Evolutionary conservation across 2,888 invertebrate species (phyloP).

Genomic region (Chymomyza caudatula): DNA sequence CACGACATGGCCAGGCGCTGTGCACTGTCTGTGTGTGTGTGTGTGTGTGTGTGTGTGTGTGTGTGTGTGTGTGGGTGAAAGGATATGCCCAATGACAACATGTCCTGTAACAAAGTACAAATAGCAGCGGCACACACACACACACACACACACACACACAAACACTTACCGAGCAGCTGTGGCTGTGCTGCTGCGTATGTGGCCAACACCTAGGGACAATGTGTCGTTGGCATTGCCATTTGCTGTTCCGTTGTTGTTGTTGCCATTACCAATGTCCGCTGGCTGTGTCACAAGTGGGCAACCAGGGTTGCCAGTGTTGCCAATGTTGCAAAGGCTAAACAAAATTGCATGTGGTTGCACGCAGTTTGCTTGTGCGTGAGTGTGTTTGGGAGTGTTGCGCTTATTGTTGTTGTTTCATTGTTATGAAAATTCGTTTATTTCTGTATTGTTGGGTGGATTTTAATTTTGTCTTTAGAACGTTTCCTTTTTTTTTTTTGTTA

Average conservation of each 20-base stretch:
- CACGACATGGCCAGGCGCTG: not conserved
- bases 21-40: not conserved
- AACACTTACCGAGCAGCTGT: not conserved
- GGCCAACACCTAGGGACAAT: slow-evolving; percentile 47
- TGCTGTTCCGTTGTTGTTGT: not conserved
- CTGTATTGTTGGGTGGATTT: slow-evolving; percentile 46
- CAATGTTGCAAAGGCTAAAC: slow-evolving; percentile 16
- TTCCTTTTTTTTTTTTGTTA: not conserved
- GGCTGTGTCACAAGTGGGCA: slow-evolving; percentile 5
- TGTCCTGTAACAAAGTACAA: slow-evolving; percentile 63
- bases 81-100: slow-evolving; percentile 57
- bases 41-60: not conserved
- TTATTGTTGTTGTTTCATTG: slow-evolving; percentile 31
- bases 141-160: no score
- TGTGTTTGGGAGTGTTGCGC: not conserved
- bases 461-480: slow-evolving; percentile 44
- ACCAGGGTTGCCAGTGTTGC: slow-evolving; percentile 27
- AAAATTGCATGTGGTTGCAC: slow-evolving; percentile 63
- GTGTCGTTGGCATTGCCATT: not conserved
- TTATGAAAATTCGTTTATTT: slow-evolving; percentile 60
- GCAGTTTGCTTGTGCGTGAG: slow-evolving; percentile 41
- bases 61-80: slow-evolving; percentile 15
- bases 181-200: slow-evolving; percentile 17
- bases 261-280: slow-evolving; percentile 7
- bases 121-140: slow-evolving; percentile 24